Percentiles rank a stretch among this genome's conserved stretches.
Evolutionary conservation across 1,140 invertebrate genomes (phyloP).

Genomic region (Charaxes varanes): DNA sequence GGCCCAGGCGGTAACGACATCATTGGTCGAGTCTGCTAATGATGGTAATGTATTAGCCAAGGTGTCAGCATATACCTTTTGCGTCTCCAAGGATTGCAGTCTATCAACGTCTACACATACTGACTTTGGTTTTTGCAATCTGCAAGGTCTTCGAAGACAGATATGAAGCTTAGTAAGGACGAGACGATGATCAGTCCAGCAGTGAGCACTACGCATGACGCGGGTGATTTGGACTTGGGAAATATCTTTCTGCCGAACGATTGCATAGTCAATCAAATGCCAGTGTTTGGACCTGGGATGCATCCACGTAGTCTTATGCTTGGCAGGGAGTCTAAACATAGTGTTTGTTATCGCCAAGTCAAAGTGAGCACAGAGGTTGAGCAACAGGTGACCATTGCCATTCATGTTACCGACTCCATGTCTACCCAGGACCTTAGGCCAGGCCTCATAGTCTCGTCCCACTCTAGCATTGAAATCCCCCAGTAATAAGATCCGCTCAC

Average conservation of each 20-base stretch:
- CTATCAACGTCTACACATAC: background rate
- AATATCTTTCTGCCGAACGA: background rate
- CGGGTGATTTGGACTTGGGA: background rate
- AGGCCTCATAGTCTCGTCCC: background rate
- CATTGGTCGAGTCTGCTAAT: no score
- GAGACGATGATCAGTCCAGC: background rate
- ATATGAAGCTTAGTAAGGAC: background rate
- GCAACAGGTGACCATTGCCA: background rate
- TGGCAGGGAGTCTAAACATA: slow-evolving; percentile 26
- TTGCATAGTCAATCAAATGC: no score
- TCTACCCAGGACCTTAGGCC: background rate
- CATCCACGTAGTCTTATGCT: slow-evolving; percentile 30
- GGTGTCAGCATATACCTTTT: background rate
- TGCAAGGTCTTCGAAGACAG: background rate
- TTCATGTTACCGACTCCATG: slow-evolving; percentile 1
- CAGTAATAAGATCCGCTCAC: background rate
- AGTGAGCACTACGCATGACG: no score
- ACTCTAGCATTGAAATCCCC: no score
- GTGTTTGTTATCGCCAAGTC: slow-evolving; percentile 25
- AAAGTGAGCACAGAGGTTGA: slow-evolving; percentile 5
- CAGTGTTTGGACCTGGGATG: slow-evolving; percentile 18
- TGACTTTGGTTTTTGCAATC: background rate
- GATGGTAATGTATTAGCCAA: no score
- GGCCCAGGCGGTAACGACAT: no score
- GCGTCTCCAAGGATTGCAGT: background rate